These are phyloP conservation scores for Clusia tigrina DNA, from an alignment of 2,888 invertebrate genomes.

Conservation along the genomic window DNA sequence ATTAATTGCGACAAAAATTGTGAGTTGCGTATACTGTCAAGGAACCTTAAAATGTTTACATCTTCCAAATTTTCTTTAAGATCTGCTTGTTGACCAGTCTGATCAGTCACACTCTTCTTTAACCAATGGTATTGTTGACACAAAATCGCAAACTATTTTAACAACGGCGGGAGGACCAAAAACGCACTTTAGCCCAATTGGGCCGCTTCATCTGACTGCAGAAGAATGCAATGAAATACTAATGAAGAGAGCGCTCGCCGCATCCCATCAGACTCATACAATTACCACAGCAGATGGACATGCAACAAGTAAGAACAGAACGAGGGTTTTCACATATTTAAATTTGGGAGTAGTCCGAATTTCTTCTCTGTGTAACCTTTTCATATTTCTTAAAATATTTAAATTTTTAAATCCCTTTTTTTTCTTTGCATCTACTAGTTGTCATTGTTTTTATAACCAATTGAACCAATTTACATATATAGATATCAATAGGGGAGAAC, in stretches of 20 bases:
- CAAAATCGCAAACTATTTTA: conserved; percentile 64
- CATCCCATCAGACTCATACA: conserved; percentile 68
- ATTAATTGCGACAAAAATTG: conserved; percentile 65
- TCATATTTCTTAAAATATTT: neutral
- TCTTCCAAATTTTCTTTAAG: conserved; percentile 38
- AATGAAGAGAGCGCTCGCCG: conserved; percentile 77
- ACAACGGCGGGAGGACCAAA: conserved; percentile 59
- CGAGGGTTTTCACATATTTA: too few species aligned
- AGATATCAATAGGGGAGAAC: too few species aligned
- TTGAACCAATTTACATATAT: too few species aligned
- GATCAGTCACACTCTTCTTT: conserved; percentile 55
- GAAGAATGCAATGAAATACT: conserved; percentile 82
- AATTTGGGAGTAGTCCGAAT: too few species aligned
- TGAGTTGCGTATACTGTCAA: conserved; percentile 48
- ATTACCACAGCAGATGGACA: conserved; percentile 63
- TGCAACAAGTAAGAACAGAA: conserved; percentile 58
- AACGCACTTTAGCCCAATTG: conserved; percentile 74
- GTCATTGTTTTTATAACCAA: too few species aligned
- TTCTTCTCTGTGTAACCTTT: too few species aligned
- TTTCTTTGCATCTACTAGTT: conserved; percentile 19
- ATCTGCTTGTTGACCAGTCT: conserved; percentile 63
- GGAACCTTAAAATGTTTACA: conserved; percentile 46
- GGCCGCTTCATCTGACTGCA: conserved; percentile 76
- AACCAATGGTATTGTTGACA: conserved; percentile 63
- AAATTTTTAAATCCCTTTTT: conserved; percentile 33